Base-by-base conservation (phyloP, 2,797 vertebrate species). In the Argentina silus region DNA sequence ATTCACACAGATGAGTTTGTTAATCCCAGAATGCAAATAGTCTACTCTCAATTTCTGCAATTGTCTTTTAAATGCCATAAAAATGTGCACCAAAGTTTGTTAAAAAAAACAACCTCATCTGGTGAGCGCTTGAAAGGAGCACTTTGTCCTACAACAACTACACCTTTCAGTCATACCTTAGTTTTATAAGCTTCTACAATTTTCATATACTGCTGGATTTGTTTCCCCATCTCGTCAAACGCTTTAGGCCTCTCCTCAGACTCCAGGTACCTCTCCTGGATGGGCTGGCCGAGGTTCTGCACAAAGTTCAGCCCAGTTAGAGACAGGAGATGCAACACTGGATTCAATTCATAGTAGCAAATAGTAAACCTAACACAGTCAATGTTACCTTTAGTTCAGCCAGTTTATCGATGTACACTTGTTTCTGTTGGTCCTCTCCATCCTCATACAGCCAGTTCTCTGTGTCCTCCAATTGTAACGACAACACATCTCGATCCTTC, bases 361-460 rank as follows among this genome's bases (percentile, higher is more conserved):
- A 19, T 57, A 57, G 19, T 19, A 36, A 14, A 50, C 3, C 47
- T 14, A 53, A 53, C 50, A 53, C 21, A 60, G 21, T 27, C 15
- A 48, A 11, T 45, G 2, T 86, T 88, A 98, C 98, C 94, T 97
- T 99, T 73, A 99, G 69, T 65, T 99, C 97, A 14, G 91, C 80
- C 83, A 99, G 67, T 88, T 97, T 99, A 88, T 99, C 96, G 7
- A 99, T 95, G 89, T 99, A 99, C 78, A 98, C 94, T 92, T 99
- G 97, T 76, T 99, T 99, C 81, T 95, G 94, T 85, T 99, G 97
- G 90, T 99, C 98, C 91, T 99, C 98, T 76, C 98, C 98, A 56
- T 98, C 98, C 80, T 99, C 98, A 87, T 99, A 99, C 75, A 99
- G 86, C 98, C 98, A 99, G 57, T 92, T 98, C 80, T 99, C 98